These are phyloP conservation scores for Hypolimnas misippus DNA, from an alignment of 2,888 invertebrate genomes.

Conservation along the genomic window DNA sequence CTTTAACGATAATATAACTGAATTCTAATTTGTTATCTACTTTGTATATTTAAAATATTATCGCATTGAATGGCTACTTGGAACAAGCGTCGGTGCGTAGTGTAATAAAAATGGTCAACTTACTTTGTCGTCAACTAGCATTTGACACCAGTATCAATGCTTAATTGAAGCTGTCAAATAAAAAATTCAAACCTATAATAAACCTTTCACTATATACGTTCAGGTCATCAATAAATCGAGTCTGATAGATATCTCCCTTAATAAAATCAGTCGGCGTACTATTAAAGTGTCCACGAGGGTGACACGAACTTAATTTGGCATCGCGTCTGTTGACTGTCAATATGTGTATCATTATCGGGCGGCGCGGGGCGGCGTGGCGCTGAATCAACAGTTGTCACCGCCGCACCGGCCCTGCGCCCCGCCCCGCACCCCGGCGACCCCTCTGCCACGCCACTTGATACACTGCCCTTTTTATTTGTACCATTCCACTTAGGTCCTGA, in stretches of 20 bases:
- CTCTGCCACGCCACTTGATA: background rate
- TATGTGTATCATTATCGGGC: slow-evolving; percentile 23
- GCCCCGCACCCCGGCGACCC: background rate
- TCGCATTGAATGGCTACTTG: no score
- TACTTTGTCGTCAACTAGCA: no score
- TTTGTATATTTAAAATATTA: no score
- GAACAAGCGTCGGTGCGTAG: no score
- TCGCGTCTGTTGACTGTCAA: slow-evolving; percentile 32
- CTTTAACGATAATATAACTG: no score
- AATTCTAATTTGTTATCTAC: no score
- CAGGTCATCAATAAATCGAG: no score
- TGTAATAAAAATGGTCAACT: no score
- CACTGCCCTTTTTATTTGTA: background rate
- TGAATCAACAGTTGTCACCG: slow-evolving; percentile 32
- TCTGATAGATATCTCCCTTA: slow-evolving; percentile 1
- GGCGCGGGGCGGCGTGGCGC: slow-evolving; percentile 12
- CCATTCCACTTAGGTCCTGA: background rate
- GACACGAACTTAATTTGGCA: slow-evolving; percentile 22
- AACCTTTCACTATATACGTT: no score
- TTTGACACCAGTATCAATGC: no score
- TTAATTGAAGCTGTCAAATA: no score
- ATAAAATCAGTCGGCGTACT: slow-evolving; percentile 10
- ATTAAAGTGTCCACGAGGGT: slow-evolving; percentile 22
- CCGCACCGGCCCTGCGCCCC: slow-evolving; percentile 5
- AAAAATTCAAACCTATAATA: no score